Percentiles rank a stretch among this genome's conserved stretches.
Conservation (phyloP, 2,113 vertebrate genomes). For the Oreochromis aureus region DNA sequence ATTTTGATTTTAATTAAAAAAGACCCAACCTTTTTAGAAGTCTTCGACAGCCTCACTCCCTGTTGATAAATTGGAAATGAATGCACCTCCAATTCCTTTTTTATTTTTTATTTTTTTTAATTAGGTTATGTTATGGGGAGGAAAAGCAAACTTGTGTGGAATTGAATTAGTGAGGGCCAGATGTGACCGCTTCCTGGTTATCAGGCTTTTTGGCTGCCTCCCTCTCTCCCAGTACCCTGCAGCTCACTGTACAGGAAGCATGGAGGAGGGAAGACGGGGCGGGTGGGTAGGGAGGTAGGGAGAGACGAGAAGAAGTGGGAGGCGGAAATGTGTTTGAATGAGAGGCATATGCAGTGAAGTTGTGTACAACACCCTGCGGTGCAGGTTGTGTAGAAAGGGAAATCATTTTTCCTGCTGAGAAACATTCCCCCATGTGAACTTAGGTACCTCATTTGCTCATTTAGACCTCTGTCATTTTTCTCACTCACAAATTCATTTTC, state of each 20-base stretch:
- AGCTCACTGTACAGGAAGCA: conserved; percentile 37
- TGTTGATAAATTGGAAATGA: conserved; percentile 69
- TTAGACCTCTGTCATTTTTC: background rate
- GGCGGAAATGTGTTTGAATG: conserved; percentile 48
- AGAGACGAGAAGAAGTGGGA: conserved; percentile 13
- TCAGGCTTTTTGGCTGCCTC: conserved; percentile 50
- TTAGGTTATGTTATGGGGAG: conserved; percentile 70
- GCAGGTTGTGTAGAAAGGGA: conserved; percentile 51
- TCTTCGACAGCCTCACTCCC: conserved; percentile 44
- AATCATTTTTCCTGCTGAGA: conserved; percentile 59
- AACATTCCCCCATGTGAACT: conserved; percentile 44
- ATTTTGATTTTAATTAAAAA: conserved; percentile 75
- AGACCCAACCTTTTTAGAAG: conserved; percentile 64
- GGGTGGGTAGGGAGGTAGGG: background rate
- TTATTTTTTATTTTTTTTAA: conserved; percentile 54
- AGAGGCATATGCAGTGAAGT: conserved; percentile 29
- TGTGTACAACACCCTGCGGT: conserved; percentile 59
- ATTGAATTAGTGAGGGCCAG: conserved; percentile 69
- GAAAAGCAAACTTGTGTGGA: conserved; percentile 67
- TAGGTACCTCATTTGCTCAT: conserved; percentile 20
- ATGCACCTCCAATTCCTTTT: conserved; percentile 49
- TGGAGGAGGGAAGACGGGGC: conserved; percentile 8
- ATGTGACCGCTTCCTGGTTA: conserved; percentile 68
- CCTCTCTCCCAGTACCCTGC: conserved; percentile 24
- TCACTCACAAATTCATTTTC: background rate